Conservation (phyloP, 2,113 vertebrate species). For the Calonectris borealis region DNA sequence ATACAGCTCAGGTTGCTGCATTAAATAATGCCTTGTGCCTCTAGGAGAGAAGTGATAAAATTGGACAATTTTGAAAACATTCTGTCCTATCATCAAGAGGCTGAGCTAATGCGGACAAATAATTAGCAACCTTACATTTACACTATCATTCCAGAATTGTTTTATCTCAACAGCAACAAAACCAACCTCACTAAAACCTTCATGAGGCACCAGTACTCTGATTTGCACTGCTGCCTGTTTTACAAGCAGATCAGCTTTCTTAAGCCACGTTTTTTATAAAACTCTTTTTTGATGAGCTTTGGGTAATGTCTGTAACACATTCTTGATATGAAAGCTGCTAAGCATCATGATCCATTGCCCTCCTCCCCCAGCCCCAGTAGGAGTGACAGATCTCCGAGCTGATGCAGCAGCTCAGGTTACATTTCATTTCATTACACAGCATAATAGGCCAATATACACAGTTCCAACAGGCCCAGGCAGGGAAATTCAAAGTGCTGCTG, state of each 20-base stretch:
- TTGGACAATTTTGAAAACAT: not conserved
- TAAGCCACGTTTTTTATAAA: not conserved
- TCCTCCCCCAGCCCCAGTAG: not conserved
- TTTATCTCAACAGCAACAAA: not conserved
- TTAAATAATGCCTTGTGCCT: not conserved
- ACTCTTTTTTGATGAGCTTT: not conserved
- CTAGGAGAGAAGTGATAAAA: not conserved
- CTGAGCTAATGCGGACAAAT: not conserved
- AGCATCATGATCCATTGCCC: not conserved
- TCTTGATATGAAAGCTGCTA: not conserved
- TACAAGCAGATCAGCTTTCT: not conserved
- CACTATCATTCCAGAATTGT: not conserved
- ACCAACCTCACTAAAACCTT: not conserved
- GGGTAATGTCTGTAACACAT: not conserved
- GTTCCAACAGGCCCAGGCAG: not conserved
- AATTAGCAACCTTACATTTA: not conserved
- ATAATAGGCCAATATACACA: not conserved
- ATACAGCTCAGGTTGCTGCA: not conserved
- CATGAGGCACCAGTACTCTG: not conserved
- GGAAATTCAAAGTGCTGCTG: slow-evolving; percentile 1
- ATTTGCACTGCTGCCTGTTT: not conserved
- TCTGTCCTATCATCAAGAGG: not conserved
- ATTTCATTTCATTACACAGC: not conserved
- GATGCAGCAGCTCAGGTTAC: not conserved
- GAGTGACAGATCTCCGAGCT: not conserved